Base-by-base conservation (phyloP, 2,113 vertebrate species). In the Petaurus breviceps region DNA sequence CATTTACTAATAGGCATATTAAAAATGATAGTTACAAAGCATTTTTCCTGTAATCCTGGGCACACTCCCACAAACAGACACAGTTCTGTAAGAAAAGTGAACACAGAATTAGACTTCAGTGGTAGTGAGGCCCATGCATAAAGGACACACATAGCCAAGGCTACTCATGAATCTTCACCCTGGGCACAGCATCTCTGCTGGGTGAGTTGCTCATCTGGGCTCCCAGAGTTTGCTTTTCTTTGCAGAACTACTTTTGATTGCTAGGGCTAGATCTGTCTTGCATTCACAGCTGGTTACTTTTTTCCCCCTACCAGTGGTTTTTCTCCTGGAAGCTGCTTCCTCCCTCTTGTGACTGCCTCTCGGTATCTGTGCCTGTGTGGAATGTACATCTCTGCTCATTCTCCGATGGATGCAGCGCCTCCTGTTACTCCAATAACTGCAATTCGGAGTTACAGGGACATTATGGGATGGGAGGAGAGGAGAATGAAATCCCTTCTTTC, bases 361-460 rank as follows among this genome's bases (percentile, higher is more conserved):
- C 43, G 37, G 37, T 43, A 77, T 77, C 16, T 77, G 14, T 77
- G 19, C 1, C 68, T 16, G 16, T 16, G 61, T 68, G 61, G 31
- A 68, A 5, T 68, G 28, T 68, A 37, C 31, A 37, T 37, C 31
- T 68, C 31, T 77, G 37, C 37, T 22, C 19, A 22, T 77, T 22
- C 37, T 4, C 2, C 7, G 6, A 16, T 77, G n/a, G 68, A 43
- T 77, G 16, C 68, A n/a, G 26, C 22, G 4, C 43, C 16, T 77
- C 12, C 61, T 68, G n/a, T 68, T 68, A 5, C 61, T 68, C 16
- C 2, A 43, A 16, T 43, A 77, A 77, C 37, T 77, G 16, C 37
- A 43, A 46, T 96, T 96, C 68, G 77, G 90, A 84, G 77, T 95
- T 49, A 49, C 54, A 90, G 26, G 19, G 54, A 77, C 37, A 6